phyloP scores from a whole-genome alignment of 2,113 vertebrate genomes.

The Hylia prasina region DNA sequence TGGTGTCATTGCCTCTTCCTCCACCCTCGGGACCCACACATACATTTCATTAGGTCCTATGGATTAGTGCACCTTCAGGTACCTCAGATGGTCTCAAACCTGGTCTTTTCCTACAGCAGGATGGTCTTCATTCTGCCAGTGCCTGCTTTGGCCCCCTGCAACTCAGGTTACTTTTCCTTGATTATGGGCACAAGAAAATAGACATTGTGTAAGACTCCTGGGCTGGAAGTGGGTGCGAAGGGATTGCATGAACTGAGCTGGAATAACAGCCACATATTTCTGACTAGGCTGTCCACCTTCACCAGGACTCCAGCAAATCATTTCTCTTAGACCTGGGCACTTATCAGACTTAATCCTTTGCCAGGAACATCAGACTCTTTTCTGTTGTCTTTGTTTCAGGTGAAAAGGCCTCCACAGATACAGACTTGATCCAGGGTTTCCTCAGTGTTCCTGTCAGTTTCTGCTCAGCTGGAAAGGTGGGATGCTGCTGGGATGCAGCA shows the following conservation, averaged over 20 bases:
- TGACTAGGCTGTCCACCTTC: not conserved
- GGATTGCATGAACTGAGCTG: not conserved
- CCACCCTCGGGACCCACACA: not conserved
- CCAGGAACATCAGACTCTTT: not conserved
- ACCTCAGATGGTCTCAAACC: not conserved
- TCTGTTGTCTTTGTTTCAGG: not conserved
- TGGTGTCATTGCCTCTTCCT: not conserved
- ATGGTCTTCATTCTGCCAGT: not conserved
- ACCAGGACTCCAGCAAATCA: not conserved
- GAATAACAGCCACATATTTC: not conserved
- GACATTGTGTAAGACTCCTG: not conserved
- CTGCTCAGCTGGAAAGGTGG: not conserved
- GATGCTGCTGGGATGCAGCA: rapidly evolving
- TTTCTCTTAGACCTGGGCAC: not conserved
- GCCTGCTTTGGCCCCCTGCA: not conserved
- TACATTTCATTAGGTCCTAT: not conserved
- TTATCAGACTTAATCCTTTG: not conserved
- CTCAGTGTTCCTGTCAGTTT: not conserved
- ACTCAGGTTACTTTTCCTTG: not conserved
- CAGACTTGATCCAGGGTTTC: not conserved
- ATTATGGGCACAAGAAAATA: not conserved
- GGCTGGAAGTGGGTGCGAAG: not conserved
- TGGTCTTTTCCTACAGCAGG: not conserved
- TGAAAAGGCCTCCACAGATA: not conserved
- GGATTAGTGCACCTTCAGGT: not conserved